A percentile compares a stretch with the other conserved stretches of the same genome.
These are phyloP conservation scores for Amphiprion percula DNA, from an alignment of 2,113 vertebrate genomes.

Conservation along the genomic window DNA sequence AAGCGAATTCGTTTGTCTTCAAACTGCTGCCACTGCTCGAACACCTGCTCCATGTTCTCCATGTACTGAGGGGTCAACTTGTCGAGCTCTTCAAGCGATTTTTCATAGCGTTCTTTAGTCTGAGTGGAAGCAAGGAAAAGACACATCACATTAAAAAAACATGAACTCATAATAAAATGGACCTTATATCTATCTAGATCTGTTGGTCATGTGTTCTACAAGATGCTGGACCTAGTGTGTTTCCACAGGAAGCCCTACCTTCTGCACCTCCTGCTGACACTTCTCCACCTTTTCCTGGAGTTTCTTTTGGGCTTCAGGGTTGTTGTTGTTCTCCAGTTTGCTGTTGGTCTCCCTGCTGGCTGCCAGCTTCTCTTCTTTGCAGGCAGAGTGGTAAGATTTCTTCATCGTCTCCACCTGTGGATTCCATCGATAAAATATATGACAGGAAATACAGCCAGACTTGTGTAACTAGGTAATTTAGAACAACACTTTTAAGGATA, in stretches of 20 bases:
- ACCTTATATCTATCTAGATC: too few relatives aligned
- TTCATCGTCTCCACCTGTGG: slow-evolving; percentile 92
- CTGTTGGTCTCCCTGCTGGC: slow-evolving; percentile 92
- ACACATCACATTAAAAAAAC: neutral
- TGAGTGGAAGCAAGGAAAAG: slow-evolving; percentile 53
- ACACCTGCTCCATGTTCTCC: slow-evolving; percentile 99
- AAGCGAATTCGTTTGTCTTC: slow-evolving; percentile 94
- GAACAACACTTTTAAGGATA: neutral
- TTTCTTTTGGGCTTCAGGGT: slow-evolving; percentile 94
- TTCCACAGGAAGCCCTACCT: slow-evolving; percentile 82
- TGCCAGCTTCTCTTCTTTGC: slow-evolving; percentile 97
- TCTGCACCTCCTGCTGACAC: slow-evolving; percentile 95
- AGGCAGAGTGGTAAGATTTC: slow-evolving; percentile 93
- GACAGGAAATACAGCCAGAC: neutral
- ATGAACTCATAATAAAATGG: too few relatives aligned
- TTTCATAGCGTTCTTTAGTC: slow-evolving; percentile 95
- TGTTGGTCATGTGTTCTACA: too few relatives aligned
- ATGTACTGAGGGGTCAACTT: slow-evolving; percentile 94
- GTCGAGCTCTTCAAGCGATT: slow-evolving; percentile 92
- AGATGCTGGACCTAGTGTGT: neutral
- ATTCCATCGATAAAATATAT: neutral
- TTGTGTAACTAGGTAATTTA: neutral
- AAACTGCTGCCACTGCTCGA: slow-evolving; percentile 97
- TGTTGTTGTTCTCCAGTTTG: slow-evolving; percentile 93
- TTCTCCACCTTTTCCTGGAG: slow-evolving; percentile 98